A percentile compares a stretch with the other conserved stretches of the same genome.
These are phyloP conservation scores for Botia almorhae DNA, from an alignment of 2,797 vertebrate species.

Conservation along the genomic window DNA sequence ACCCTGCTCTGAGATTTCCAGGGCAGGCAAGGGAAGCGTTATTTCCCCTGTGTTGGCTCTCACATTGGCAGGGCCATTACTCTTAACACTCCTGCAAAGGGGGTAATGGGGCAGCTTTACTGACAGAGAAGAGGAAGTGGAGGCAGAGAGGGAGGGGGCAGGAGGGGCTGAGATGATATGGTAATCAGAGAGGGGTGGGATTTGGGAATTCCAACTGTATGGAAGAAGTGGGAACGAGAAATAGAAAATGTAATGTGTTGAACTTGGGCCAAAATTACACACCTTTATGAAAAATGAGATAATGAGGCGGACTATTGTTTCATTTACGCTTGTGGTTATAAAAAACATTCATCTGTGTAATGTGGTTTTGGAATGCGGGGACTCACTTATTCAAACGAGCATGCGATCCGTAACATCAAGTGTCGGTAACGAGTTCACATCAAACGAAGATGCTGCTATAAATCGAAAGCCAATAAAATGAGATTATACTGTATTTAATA, in stretches of 20 bases:
- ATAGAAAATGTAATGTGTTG: conserved; percentile 45
- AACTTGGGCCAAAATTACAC: conserved; percentile 39
- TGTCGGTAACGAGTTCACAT: conserved; percentile 74
- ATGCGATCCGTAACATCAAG: neutral
- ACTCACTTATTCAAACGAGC: conserved; percentile 15
- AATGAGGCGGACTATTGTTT: conserved; percentile 37
- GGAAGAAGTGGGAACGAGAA: conserved; percentile 51
- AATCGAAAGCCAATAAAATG: conserved; percentile 16
- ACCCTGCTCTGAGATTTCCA: conserved; percentile 81
- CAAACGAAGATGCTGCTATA: conserved; percentile 28
- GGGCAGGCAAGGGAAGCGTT: conserved; percentile 86
- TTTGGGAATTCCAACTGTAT: conserved; percentile 59
- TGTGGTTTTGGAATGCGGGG: conserved; percentile 25
- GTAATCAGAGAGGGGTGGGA: conserved; percentile 61
- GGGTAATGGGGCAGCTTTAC: conserved; percentile 85
- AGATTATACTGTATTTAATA: conserved; percentile 66
- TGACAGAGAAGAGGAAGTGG: conserved; percentile 68
- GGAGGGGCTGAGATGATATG: conserved; percentile 54
- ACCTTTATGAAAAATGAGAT: conserved; percentile 45
- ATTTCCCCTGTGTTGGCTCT: conserved; percentile 87
- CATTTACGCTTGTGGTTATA: conserved; percentile 44
- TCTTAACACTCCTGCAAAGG: conserved; percentile 81
- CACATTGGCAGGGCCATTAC: conserved; percentile 87
- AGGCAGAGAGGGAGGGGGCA: conserved; percentile 38
- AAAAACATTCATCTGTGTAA: conserved; percentile 39